Percentiles rank a stretch among this genome's conserved stretches.
phyloP scores from a whole-genome alignment of 2,797 vertebrate species.

The Periophthalmus magnuspinnatus region DNA sequence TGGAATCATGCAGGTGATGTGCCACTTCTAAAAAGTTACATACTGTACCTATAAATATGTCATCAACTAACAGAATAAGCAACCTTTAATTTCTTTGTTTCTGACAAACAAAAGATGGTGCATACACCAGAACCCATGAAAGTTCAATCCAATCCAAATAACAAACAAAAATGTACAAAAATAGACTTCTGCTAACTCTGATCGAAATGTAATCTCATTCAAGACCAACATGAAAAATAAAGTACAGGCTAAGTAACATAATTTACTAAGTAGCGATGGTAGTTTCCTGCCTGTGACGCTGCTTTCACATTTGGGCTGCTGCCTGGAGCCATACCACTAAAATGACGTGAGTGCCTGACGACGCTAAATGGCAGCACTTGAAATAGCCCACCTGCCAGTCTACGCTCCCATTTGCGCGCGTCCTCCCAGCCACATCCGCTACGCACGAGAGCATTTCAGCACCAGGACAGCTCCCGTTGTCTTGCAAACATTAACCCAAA shows the following conservation, averaged over 20 bases:
- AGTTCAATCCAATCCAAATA: too few species aligned
- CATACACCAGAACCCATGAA: too few species aligned
- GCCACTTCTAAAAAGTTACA: too few species aligned
- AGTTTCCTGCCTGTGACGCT: slow-evolving; percentile 21
- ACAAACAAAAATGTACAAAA: too few species aligned
- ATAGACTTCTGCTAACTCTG: not conserved
- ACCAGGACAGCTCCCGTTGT: slow-evolving; percentile 18
- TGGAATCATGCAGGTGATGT: too few species aligned
- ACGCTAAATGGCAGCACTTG: slow-evolving; percentile 70
- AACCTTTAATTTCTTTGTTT: too few species aligned
- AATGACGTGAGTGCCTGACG: slow-evolving; percentile 69
- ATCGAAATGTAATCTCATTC: not conserved
- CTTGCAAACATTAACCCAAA: not conserved
- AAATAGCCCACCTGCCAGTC: slow-evolving; percentile 64
- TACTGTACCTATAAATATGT: too few species aligned
- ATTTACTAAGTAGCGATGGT: not conserved
- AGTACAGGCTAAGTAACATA: too few species aligned
- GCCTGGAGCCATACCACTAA: slow-evolving; percentile 50
- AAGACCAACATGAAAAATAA: not conserved
- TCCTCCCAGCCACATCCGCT: slow-evolving; percentile 26
- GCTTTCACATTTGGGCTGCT: slow-evolving; percentile 47
- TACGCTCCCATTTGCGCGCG: slow-evolving; percentile 45
- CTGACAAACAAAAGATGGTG: too few species aligned
- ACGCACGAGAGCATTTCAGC: slow-evolving; percentile 56
- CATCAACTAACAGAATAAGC: too few species aligned